Base-by-base conservation (phyloP, 2,113 vertebrate genomes). In the Eptatretus burgeri region DNA sequence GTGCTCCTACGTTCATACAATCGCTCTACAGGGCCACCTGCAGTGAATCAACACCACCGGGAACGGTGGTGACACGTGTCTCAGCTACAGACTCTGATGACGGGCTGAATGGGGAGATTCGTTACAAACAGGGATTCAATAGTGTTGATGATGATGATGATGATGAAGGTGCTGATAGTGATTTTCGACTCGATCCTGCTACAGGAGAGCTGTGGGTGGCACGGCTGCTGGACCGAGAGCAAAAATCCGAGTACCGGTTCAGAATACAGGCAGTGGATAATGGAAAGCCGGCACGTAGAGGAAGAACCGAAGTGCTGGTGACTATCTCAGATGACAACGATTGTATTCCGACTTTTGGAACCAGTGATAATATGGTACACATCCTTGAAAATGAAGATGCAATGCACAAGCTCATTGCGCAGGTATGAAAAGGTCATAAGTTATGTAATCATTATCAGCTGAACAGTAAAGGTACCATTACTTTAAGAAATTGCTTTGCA, bases 141-240 rank as follows among this genome's bases (percentile, higher is more conserved):
- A 7, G 27, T 41, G 27, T 41, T 41, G 27, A 41, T 7, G 27
- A 41, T 7, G 27, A 41, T 41, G 27, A 41, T 7, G 27, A 41
- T 41, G 27, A 41, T 41, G 73, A 81, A 53, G 74, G 94, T 1
- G 18, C 74, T 0, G 67, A 64, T 0, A 83, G 85, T 7, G 82
- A 82, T 66, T 95, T 98, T 69, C 74, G 89, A 17, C 82, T 98
- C 0, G 89, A 98, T 68, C 89, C 81, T 0, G 86, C 95, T 53
- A 93, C 86, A 0, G 91, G 91, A 0, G 71, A 80, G 62, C 77
- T 98, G 64, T 83, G 86, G 0, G 85, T 95, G 51, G 82, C 80
- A 62, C 87, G 77, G 69, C 78, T 79, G 67, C 70, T 98, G 73
- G 87, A 95, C 62, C 78, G 89, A 13, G 91, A 98, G 71, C 75